A percentile compares a stretch with the other conserved stretches of the same genome.
Conservation (phyloP, 2,888 invertebrate species). For the Liopterus haemorrhoidalis region DNA sequence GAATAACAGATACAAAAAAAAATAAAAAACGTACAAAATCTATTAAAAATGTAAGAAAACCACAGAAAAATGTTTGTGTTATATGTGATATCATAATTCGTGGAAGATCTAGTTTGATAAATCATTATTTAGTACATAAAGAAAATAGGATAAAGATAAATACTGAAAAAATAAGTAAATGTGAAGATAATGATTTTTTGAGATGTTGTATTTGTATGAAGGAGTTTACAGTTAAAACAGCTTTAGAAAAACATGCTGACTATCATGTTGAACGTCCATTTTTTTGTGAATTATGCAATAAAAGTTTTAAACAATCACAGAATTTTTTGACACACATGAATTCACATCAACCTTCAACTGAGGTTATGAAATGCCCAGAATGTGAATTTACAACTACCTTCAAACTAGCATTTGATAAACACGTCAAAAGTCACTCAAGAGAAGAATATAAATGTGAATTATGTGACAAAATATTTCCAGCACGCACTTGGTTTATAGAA, state of each 20-base stretch:
- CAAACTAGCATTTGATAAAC: slow-evolving; percentile 21
- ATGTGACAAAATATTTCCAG: slow-evolving; percentile 18
- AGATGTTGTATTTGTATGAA: slow-evolving; percentile 20
- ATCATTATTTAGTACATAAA: slow-evolving; percentile 18
- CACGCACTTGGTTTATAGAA: slow-evolving; percentile 23
- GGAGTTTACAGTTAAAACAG: slow-evolving; percentile 11
- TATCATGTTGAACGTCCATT: slow-evolving; percentile 17
- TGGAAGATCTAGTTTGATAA: slow-evolving; percentile 12
- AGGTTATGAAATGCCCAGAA: slow-evolving; percentile 14
- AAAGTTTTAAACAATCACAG: slow-evolving; percentile 39
- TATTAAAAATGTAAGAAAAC: neutral
- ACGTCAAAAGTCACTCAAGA: slow-evolving; percentile 11
- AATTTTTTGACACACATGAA: slow-evolving; percentile 39
- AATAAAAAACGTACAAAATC: neutral
- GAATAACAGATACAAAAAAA: slow-evolving; percentile 5
- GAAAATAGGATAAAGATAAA: slow-evolving; percentile 17
- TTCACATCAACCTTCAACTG: slow-evolving; percentile 30
- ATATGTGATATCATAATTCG: slow-evolving; percentile 14
- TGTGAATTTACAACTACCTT: slow-evolving; percentile 22
- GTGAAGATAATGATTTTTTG: slow-evolving; percentile 12
- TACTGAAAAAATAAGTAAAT: slow-evolving; percentile 12
- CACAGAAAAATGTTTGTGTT: slow-evolving; percentile 12
- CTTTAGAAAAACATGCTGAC: slow-evolving; percentile 15
- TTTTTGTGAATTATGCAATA: slow-evolving; percentile 37
- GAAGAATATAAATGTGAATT: slow-evolving; percentile 18